Evolutionary conservation across 2,113 vertebrate species (phyloP), one percentile per base, ranked within the genome.

Genomic region (Cisticola juncidis): DNA sequence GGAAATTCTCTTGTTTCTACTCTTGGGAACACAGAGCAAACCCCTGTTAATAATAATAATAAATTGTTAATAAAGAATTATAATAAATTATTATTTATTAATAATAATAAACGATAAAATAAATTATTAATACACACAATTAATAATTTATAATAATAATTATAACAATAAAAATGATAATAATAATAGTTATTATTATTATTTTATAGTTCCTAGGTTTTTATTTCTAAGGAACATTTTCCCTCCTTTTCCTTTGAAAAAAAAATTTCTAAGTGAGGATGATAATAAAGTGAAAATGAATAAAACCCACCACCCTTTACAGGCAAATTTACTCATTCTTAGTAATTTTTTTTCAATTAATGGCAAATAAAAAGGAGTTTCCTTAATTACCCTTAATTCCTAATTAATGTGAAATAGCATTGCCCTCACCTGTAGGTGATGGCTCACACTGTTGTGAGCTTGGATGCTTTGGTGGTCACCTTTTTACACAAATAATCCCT

Each of bases 71-170:
- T n/a, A n/a, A n/a, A n/a, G n/a, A n/a, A n/a, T n/a, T n/a, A n/a
- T n/a, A n/a, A n/a, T n/a, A n/a, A n/a, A n/a, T n/a, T n/a, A n/a
- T n/a, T n/a, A n/a, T n/a, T n/a, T n/a, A n/a, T n/a, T n/a, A n/a
- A n/a, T n/a, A n/a, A n/a, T n/a, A n/a, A n/a, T n/a, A n/a, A n/a
- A n/a, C n/a, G n/a, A n/a, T n/a, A n/a, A n/a, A n/a, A n/a, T n/a
- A n/a, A n/a, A n/a, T n/a, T n/a, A n/a, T n/a, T n/a, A n/a, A n/a
- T n/a, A n/a, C n/a, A n/a, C n/a, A n/a, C n/a, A n/a, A n/a, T n/a
- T n/a, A n/a, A n/a, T n/a, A n/a, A n/a, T n/a, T n/a, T n/a, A 15
- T 3, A 33, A 33, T 5, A 5, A 15, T 2, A 50, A 26, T 8
- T 50, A n/a, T 9, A 76, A 4, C 2, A 53, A 13, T 12, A 51